Evolutionary conservation across 2,113 vertebrate species (phyloP).

Genomic region (Butastur rufipennis): DNA sequence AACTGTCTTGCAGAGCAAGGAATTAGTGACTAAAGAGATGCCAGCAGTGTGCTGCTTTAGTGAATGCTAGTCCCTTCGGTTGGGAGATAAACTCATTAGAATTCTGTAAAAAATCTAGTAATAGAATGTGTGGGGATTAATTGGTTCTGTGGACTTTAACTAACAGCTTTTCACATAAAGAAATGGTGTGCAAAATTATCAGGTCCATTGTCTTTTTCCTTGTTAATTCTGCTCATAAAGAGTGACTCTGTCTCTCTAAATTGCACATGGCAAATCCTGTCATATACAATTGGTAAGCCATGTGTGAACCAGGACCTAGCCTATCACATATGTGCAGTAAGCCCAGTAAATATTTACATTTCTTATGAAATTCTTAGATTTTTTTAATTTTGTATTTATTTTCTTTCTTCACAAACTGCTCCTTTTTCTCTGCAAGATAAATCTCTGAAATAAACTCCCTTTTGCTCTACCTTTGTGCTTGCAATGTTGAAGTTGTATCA

Average conservation of each 20-base stretch:
- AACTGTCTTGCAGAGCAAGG: background rate
- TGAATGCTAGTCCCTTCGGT: background rate
- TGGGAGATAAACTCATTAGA: background rate
- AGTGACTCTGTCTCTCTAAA: background rate
- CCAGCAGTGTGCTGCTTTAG: background rate
- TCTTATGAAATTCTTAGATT: background rate
- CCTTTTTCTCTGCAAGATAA: background rate
- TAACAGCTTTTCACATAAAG: background rate
- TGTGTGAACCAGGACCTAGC: background rate
- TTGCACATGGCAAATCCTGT: background rate
- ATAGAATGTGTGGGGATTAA: background rate
- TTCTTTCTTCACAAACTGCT: background rate
- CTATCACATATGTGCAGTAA: background rate
- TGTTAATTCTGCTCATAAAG: background rate
- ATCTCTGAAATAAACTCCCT: background rate
- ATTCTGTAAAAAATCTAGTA: background rate
- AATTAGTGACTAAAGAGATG: background rate
- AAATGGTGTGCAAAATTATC: background rate
- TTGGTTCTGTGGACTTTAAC: background rate
- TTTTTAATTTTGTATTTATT: background rate
- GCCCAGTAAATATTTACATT: background rate
- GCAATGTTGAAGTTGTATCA: background rate
- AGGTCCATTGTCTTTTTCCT: background rate
- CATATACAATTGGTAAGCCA: background rate
- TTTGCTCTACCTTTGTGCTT: background rate